Percentiles rank a stretch among this genome's conserved stretches.
phyloP scores from a whole-genome alignment of 1,140 invertebrate genomes.

The Eupristina koningsbergeri region DNA sequence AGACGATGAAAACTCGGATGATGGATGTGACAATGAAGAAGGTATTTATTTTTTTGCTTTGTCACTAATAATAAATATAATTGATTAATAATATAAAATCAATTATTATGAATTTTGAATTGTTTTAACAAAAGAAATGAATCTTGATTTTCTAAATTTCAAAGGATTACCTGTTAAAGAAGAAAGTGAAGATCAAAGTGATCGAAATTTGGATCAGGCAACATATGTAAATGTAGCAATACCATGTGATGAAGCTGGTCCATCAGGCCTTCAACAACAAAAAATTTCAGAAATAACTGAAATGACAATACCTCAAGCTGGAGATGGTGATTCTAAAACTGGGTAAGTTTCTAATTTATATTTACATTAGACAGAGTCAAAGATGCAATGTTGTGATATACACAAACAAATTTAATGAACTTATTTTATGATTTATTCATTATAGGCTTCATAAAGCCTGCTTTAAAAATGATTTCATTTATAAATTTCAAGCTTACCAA shows the following conservation, averaged over 20 bases:
- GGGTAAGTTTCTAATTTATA: conserved; percentile 74
- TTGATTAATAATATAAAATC: too few species aligned
- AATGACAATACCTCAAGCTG: conserved; percentile 62
- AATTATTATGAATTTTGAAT: too few species aligned
- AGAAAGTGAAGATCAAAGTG: conserved; percentile 66
- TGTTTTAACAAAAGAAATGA: too few species aligned
- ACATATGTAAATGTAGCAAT: conserved; percentile 72
- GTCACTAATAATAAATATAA: neutral
- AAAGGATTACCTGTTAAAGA: conserved; percentile 70
- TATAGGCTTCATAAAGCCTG: neutral
- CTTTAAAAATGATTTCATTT: neutral
- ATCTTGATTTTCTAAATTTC: conserved; percentile 35
- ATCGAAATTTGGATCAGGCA: conserved; percentile 68
- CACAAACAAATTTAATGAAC: conserved; percentile 58
- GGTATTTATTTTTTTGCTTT: conserved; percentile 54
- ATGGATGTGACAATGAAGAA: conserved; percentile 70
- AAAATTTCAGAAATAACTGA: conserved; percentile 67
- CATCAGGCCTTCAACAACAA: conserved; percentile 74
- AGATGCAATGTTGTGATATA: conserved; percentile 68
- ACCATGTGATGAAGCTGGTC: conserved; percentile 74
- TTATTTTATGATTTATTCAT: neutral
- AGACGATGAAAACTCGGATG: conserved; percentile 70
- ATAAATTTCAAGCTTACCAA: neutral
- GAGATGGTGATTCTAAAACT: conserved; percentile 72
- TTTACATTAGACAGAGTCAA: conserved; percentile 61